phyloP scores from a whole-genome alignment of 2,888 invertebrate genomes.

The Alloplasta piceator region DNA sequence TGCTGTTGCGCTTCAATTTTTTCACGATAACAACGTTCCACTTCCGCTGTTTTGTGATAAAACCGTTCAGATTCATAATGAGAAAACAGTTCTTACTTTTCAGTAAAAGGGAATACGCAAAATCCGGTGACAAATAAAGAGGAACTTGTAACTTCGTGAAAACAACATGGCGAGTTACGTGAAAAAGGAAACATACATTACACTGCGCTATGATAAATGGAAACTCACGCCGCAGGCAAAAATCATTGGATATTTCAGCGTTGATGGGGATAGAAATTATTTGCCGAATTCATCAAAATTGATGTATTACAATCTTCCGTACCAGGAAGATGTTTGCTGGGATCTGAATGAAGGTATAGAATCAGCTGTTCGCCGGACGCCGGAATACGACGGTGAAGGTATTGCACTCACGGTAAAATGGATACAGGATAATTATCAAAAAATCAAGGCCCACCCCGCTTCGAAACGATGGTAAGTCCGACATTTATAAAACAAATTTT shows the following conservation, averaged over 20 bases:
- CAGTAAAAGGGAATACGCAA: too few species aligned
- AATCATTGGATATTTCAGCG: conserved; percentile 85
- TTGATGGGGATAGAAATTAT: conserved; percentile 82
- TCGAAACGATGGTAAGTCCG: conserved; percentile 65
- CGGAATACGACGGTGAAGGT: conserved; percentile 82
- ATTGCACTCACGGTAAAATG: conserved; percentile 85
- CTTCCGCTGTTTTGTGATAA: too few species aligned
- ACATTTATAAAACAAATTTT: conserved; percentile 75
- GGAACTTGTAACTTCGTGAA: too few species aligned
- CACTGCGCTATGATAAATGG: too few species aligned
- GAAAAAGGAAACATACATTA: too few species aligned
- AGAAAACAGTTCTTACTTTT: too few species aligned
- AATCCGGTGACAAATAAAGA: too few species aligned
- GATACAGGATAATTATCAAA: conserved; percentile 82
- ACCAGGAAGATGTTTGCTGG: conserved; percentile 78
- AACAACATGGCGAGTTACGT: too few species aligned
- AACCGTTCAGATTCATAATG: too few species aligned
- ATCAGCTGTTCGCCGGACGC: conserved; percentile 78
- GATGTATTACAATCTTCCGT: conserved; percentile 83
- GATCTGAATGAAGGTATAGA: conserved; percentile 84
- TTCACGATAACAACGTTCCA: too few species aligned
- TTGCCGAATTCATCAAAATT: conserved; percentile 81
- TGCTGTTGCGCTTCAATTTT: too few species aligned
- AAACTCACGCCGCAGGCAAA: conserved; percentile 71
- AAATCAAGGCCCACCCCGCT: conserved; percentile 59